phyloP scores from a whole-genome alignment of 2,113 vertebrate species.

The Oreotrochilus melanogaster region DNA sequence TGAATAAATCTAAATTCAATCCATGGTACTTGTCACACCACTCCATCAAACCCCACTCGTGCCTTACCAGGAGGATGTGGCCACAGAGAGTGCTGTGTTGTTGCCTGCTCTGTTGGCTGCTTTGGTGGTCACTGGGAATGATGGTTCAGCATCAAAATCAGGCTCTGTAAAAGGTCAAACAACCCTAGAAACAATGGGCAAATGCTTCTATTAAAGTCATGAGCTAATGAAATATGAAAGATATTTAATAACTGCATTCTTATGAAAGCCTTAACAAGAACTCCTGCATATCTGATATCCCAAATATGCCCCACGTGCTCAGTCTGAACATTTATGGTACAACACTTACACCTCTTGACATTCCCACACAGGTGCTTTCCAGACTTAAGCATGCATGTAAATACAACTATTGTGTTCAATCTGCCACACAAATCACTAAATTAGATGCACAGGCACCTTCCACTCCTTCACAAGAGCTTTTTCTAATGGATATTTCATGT shows the following conservation, averaged over 20 bases:
- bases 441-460: slow-evolving; percentile 1
- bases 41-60: background rate
- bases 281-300: background rate
- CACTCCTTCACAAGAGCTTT: background rate
- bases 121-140: background rate
- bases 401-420: slow-evolving; percentile 39
- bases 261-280: slow-evolving; percentile 11
- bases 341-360: background rate
- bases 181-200: background rate
- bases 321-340: background rate
- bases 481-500: background rate
- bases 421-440: slow-evolving; percentile 20
- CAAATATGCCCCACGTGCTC: background rate
- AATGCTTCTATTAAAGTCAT: background rate
- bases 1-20: background rate
- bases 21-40: background rate
- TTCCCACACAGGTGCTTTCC: slow-evolving; percentile 46
- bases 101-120: background rate
- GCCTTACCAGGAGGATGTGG: background rate
- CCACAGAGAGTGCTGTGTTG: background rate
- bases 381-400: slow-evolving; percentile 11
- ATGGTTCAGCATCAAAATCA: background rate
- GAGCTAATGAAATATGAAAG: background rate
- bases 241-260: background rate
- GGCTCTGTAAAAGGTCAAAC: background rate